A percentile compares a stretch with the other conserved stretches of the same genome.
Evolutionary conservation across 2,888 invertebrate species (phyloP).

Genomic region (Terebella lapidaria): DNA sequence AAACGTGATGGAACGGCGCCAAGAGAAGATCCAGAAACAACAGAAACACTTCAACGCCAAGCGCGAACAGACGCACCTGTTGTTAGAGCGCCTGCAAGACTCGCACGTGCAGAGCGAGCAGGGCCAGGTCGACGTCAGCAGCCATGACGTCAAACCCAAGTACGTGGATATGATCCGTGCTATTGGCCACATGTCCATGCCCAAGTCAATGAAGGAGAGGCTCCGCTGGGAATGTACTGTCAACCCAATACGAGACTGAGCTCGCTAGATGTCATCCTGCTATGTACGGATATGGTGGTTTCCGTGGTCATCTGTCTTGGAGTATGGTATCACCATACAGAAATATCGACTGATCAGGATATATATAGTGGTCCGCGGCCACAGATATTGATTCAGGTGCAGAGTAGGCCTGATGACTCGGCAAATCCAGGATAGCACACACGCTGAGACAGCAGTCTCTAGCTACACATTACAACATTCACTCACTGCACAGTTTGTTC

Average conservation of each 20-base stretch:
- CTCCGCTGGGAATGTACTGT: background rate
- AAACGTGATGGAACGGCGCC: background rate
- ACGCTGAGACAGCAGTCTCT: no score
- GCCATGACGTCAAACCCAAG: background rate
- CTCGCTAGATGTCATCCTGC: no score
- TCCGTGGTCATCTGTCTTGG: no score
- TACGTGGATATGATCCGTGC: background rate
- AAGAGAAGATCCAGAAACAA: slow-evolving; percentile 5
- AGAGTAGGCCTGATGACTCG: no score
- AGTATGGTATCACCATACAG: no score
- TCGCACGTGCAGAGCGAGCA: background rate
- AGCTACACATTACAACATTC: no score
- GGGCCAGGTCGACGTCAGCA: background rate
- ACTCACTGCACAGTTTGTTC: no score
- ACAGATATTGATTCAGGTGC: no score
- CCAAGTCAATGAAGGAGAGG: background rate
- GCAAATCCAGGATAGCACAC: no score
- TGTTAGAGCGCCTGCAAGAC: background rate
- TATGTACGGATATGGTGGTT: no score
- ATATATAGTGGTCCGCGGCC: no score
- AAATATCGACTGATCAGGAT: no score
- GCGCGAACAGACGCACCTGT: slow-evolving; percentile 23
- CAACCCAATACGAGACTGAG: background rate
- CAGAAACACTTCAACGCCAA: slow-evolving; percentile 30
- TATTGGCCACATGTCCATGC: slow-evolving; percentile 1